A percentile compares a stretch with the other conserved stretches of the same genome.
Conservation (phyloP, 2,113 vertebrate species). For the Gavialis gangeticus region DNA sequence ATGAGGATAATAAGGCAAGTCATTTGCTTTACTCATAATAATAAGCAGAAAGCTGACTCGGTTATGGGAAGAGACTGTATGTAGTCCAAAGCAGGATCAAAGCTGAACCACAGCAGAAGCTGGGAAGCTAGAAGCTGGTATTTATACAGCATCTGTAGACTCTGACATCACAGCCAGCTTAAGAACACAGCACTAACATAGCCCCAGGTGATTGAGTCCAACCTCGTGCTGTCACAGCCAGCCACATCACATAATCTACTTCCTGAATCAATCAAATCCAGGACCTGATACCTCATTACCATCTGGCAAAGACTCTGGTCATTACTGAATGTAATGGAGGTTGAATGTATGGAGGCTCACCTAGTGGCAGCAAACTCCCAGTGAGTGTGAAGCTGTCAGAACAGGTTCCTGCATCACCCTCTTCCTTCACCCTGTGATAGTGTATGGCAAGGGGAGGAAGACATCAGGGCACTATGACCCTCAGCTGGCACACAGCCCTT, state of each 20-base stretch:
- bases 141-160: not conserved
- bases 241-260: too few species aligned
- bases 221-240: too few species aligned
- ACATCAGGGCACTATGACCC: not conserved
- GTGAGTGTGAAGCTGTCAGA: not conserved
- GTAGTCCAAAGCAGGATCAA: not conserved
- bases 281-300: too few species aligned
- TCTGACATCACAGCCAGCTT: not conserved
- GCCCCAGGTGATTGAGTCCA: too few species aligned
- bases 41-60: not conserved
- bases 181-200: too few species aligned
- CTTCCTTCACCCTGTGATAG: not conserved
- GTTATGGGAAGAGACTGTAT: not conserved
- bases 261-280: too few species aligned
- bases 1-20: not conserved
- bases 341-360: too few species aligned
- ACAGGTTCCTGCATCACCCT: not conserved
- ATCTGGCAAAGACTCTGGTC: too few species aligned
- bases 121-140: not conserved
- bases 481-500: not conserved
- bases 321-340: too few species aligned
- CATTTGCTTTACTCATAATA: not conserved
- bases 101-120: not conserved
- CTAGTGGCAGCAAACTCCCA: not conserved
- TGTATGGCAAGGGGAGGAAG: not conserved